Percentiles rank a stretch among this genome's conserved stretches.
phyloP scores from a whole-genome alignment of 2,888 invertebrate species.

The Charanyca ferruginea region DNA sequence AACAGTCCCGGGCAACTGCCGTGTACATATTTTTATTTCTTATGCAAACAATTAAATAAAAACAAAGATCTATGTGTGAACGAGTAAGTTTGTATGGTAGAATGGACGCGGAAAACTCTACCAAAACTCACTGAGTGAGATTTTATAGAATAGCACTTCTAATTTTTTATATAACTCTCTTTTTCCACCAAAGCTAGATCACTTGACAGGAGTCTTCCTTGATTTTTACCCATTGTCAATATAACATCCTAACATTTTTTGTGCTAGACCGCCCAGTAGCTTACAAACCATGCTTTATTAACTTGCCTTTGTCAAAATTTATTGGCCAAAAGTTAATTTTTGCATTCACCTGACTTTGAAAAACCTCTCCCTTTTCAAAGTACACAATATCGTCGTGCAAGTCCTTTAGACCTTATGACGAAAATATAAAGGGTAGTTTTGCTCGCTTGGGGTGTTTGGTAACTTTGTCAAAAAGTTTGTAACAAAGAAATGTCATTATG shows the following conservation, averaged over 20 bases:
- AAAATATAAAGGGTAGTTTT: constrained; percentile 20
- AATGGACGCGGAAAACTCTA: too few species aligned
- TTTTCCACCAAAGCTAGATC: constrained; percentile 45
- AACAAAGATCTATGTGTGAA: too few species aligned
- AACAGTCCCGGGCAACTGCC: too few species aligned
- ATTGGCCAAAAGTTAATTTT: constrained; percentile 85
- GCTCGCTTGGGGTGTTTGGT: background rate
- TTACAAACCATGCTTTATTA: constrained; percentile 72
- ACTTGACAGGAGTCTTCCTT: constrained; percentile 47
- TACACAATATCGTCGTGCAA: background rate
- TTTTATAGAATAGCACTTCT: background rate
- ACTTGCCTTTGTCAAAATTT: constrained; percentile 78
- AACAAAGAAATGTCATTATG: constrained; percentile 84
- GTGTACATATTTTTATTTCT: too few species aligned
- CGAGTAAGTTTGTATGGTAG: too few species aligned
- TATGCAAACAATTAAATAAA: too few species aligned
- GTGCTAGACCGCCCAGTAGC: constrained; percentile 85
- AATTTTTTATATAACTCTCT: constrained; percentile 36
- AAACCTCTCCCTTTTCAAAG: constrained; percentile 33
- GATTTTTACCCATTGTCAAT: constrained; percentile 58
- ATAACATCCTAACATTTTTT: constrained; percentile 70
- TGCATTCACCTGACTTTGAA: constrained; percentile 51
- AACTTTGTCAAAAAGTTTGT: constrained; percentile 42
- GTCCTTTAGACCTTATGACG: background rate
- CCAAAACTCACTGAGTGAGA: too few species aligned